Percentiles rank a stretch among this genome's conserved stretches.
phyloP scores from a whole-genome alignment of 2,113 vertebrate genomes.

The Lipotes vexillifer region DNA sequence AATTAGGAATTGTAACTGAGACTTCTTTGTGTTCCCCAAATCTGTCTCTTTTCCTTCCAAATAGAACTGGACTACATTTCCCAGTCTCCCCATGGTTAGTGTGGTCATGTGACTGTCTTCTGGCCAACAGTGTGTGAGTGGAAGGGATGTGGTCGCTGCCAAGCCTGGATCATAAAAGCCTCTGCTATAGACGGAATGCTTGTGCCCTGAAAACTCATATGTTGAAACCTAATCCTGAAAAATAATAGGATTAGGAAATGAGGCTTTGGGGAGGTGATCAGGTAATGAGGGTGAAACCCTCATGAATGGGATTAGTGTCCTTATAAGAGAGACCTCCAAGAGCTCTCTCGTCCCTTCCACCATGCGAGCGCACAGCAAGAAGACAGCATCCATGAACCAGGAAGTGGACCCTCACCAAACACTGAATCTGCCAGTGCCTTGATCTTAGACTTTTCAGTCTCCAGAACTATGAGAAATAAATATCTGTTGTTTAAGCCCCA shows the following conservation, averaged over 20 bases:
- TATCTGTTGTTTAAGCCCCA: background rate
- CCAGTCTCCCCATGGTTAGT: background rate
- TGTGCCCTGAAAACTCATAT: background rate
- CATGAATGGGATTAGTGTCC: background rate
- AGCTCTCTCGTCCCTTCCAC: background rate
- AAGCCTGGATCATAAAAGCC: background rate
- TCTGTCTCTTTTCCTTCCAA: background rate
- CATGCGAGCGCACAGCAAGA: background rate
- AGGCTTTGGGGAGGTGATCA: background rate
- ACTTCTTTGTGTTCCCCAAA: background rate
- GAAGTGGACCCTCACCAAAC: background rate
- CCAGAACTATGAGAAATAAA: background rate
- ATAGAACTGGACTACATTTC: background rate
- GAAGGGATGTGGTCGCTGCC: background rate
- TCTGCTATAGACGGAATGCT: background rate
- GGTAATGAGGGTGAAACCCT: background rate
- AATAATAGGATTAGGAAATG: background rate
- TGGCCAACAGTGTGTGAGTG: background rate
- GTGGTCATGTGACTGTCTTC: background rate
- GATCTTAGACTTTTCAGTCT: background rate
- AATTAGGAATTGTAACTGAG: background rate
- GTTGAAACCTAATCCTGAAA: background rate
- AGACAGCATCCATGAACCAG: background rate
- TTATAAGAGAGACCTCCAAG: background rate
- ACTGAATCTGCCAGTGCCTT: background rate